Evolutionary conservation across 2,888 invertebrate species (phyloP).

Genomic region (Lissonota sp.): DNA sequence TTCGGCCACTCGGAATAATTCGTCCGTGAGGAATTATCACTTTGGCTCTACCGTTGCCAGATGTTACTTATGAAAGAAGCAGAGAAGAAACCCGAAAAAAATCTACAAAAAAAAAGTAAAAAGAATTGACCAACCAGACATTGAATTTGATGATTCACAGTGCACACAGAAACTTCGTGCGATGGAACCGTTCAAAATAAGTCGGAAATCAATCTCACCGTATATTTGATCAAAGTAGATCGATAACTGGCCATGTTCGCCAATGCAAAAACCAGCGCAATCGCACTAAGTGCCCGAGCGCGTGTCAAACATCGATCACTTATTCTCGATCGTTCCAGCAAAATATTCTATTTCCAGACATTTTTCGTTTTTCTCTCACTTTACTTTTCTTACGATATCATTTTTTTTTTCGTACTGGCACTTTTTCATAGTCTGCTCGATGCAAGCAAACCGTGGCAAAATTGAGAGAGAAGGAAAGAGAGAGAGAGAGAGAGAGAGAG

Average conservation of each 20-base stretch:
- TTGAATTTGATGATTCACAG: too few species aligned
- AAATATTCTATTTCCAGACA: conserved; percentile 2
- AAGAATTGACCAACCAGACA: too few species aligned
- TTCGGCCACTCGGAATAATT: conserved; percentile 51
- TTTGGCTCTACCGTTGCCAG: conserved; percentile 34
- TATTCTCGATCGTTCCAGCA: background rate
- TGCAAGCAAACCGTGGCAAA: conserved; percentile 17
- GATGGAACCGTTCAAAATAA: too few species aligned
- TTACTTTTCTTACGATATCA: background rate
- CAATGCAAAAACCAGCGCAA: background rate
- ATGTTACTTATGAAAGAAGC: conserved; percentile 15
- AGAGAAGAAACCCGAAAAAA: too few species aligned
- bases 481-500: background rate
- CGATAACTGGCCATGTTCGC: too few species aligned
- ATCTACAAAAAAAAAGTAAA: too few species aligned
- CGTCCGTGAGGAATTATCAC: conserved; percentile 28
- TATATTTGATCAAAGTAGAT: too few species aligned
- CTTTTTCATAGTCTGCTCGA: conserved; percentile 4
- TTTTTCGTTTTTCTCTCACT: background rate
- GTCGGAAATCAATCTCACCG: too few species aligned
- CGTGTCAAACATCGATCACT: conserved; percentile 39
- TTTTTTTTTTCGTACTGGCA: background rate
- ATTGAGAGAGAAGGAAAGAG: background rate
- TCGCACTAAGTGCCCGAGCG: conserved; percentile 23
- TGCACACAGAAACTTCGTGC: too few species aligned